Conservation (phyloP, 2,113 vertebrate genomes). For the Etheostoma cragini region DNA sequence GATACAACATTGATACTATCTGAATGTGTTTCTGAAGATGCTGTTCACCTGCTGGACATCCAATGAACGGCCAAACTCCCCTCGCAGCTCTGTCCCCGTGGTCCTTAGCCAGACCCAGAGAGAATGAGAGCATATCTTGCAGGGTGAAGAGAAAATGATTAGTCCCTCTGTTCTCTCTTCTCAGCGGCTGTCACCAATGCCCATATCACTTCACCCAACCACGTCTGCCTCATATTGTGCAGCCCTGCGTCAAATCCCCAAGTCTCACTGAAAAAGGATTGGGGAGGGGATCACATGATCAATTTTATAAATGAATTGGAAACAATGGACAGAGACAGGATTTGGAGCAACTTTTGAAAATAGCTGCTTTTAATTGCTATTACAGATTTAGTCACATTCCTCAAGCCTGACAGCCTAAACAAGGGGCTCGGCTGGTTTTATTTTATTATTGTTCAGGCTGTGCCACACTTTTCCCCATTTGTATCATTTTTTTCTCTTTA, state of each 20-base stretch:
- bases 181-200: constrained; percentile 42
- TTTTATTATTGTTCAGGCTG: neutral
- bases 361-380: neutral
- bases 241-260: constrained; percentile 25
- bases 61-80: neutral
- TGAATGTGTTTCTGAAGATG: neutral
- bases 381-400: neutral
- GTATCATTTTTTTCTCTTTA: neutral
- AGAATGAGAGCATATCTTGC: constrained; percentile 12
- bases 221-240: constrained; percentile 32
- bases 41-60: neutral
- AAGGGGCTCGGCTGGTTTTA: neutral
- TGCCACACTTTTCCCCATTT: too few species aligned
- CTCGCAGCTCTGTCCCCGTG: neutral
- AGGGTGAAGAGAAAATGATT: constrained; percentile 14
- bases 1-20: neutral
- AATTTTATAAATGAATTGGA: constrained; percentile 23
- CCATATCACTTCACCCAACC: constrained; percentile 45
- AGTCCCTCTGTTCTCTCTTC: constrained; percentile 17
- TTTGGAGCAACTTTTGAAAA: constrained; percentile 10
- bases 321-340: neutral
- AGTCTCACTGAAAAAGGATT: constrained; percentile 27
- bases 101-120: constrained; percentile 41
- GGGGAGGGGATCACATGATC: constrained; percentile 5
- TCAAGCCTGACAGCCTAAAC: neutral